These are phyloP conservation scores for Amblyjoppa fuscipennis DNA, from an alignment of 2,888 invertebrate species.

Conservation along the genomic window DNA sequence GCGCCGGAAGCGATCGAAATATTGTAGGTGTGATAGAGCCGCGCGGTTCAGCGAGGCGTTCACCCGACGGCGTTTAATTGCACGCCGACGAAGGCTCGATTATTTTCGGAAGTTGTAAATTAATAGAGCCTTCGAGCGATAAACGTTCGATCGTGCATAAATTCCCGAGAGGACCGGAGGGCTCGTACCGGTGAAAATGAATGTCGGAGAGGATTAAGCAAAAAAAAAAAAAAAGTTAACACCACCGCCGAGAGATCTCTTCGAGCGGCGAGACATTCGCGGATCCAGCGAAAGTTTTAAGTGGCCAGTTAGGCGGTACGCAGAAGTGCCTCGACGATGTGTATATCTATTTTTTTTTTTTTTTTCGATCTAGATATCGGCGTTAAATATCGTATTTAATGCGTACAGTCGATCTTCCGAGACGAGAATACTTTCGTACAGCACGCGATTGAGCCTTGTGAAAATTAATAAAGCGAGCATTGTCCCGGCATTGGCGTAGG, in stretches of 20 bases:
- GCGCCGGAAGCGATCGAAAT: too few relatives aligned
- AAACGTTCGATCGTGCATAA: not conserved
- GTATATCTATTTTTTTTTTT: slow-evolving; percentile 24
- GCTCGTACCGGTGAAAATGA: not conserved
- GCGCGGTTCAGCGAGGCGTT: too few relatives aligned
- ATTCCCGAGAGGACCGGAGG: not conserved
- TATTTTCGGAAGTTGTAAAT: not conserved
- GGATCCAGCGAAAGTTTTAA: slow-evolving; percentile 34
- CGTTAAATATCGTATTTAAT: not conserved
- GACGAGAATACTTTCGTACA: not conserved
- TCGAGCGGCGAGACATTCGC: not conserved
- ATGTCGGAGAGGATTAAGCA: not conserved
- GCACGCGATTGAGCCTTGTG: too few relatives aligned
- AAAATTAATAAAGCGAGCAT: slow-evolving; percentile 5
- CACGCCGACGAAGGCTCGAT: not conserved
- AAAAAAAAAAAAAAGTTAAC: not conserved
- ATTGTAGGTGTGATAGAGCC: too few relatives aligned
- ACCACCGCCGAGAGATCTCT: not conserved
- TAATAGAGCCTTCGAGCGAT: not conserved
- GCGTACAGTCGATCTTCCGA: slow-evolving; percentile 4
- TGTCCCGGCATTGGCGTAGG: slow-evolving; percentile 2
- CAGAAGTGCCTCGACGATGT: not conserved
- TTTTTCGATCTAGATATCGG: not conserved
- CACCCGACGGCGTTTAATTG: too few relatives aligned
- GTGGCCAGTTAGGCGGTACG: slow-evolving; percentile 6